These are phyloP conservation scores for Oreamnos americanus DNA, from an alignment of 2,113 vertebrate genomes.

Conservation along the genomic window DNA sequence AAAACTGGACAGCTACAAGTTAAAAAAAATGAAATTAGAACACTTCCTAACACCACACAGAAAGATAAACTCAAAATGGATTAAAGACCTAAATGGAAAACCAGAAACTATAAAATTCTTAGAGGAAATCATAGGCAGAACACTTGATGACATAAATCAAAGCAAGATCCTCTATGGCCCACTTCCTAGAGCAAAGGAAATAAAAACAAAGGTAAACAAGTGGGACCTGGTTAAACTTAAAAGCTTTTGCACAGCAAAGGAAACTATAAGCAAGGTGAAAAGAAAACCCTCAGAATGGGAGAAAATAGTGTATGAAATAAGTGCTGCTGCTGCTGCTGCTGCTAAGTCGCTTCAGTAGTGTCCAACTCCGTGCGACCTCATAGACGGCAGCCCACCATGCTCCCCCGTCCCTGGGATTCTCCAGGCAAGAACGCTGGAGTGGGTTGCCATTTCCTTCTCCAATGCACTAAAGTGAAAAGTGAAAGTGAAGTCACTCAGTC, in stretches of 20 bases:
- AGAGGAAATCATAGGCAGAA: background rate
- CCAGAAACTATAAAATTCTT: background rate
- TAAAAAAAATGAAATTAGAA: background rate
- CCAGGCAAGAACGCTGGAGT: too few species aligned
- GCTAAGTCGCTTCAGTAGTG: too few species aligned
- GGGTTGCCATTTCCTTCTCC: too few species aligned
- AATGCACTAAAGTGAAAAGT: too few species aligned
- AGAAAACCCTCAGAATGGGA: background rate
- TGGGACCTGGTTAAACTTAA: background rate
- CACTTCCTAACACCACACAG: background rate
- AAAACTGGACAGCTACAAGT: background rate
- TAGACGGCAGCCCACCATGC: too few species aligned
- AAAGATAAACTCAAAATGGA: background rate
- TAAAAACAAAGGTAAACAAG: background rate
- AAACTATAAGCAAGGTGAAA: background rate
- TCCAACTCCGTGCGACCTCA: too few species aligned
- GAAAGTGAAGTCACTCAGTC: too few species aligned
- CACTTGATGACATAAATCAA: background rate
- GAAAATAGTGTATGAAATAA: background rate
- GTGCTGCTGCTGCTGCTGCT: background rate
- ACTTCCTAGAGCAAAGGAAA: background rate
- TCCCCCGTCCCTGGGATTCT: too few species aligned
- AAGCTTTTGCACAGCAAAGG: background rate
- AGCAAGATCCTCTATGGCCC: background rate
- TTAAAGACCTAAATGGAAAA: background rate